phyloP scores from a whole-genome alignment of 2,797 vertebrate species.

The Monodelphis domestica region DNA sequence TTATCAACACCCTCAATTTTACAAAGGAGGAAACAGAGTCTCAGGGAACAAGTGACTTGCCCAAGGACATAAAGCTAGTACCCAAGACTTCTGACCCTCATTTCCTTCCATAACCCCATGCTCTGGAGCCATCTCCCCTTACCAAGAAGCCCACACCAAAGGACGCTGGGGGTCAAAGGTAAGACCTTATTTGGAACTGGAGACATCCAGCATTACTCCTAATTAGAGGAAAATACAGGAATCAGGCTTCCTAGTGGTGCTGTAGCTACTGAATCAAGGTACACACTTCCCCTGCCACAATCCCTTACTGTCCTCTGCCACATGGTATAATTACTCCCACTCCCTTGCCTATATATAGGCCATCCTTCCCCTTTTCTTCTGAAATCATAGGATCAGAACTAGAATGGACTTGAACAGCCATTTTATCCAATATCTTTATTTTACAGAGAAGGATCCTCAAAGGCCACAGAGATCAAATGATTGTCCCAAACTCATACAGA shows the following conservation, averaged over 20 bases:
- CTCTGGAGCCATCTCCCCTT: conserved; percentile 34
- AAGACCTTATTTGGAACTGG: neutral
- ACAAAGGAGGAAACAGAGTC: neutral
- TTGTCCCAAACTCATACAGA: neutral
- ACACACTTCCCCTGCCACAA: neutral
- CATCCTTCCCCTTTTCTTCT: neutral
- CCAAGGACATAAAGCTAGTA: neutral
- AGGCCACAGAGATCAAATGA: neutral
- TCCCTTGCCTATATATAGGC: neutral
- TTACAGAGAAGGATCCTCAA: neutral
- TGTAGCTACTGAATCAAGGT: neutral
- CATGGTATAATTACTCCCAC: neutral
- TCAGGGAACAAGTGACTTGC: neutral
- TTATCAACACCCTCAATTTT: neutral
- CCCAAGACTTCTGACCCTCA: neutral
- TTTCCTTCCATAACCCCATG: neutral
- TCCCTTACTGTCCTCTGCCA: neutral
- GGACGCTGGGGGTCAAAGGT: neutral
- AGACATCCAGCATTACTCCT: neutral
- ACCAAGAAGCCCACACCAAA: neutral
- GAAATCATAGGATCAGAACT: neutral
- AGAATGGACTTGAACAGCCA: neutral
- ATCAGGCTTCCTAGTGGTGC: neutral
- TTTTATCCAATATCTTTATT: neutral
- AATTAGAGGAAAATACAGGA: conserved; percentile 1